phyloP scores from a whole-genome alignment of 2,113 vertebrate genomes.

The Tor tambroides region DNA sequence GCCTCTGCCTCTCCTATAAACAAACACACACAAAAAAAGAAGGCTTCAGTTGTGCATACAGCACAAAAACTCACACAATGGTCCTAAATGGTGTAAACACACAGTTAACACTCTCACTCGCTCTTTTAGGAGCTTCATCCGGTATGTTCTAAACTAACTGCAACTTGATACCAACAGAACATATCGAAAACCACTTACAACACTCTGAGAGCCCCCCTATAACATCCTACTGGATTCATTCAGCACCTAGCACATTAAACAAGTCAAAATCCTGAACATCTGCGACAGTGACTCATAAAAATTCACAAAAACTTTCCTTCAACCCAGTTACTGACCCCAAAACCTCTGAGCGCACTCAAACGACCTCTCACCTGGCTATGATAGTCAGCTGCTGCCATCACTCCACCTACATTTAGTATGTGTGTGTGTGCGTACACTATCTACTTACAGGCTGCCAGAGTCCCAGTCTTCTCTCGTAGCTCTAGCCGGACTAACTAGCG shows the following conservation, averaged over 20 bases:
- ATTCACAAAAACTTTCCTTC: background rate
- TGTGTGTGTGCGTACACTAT: background rate
- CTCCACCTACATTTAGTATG: constrained; percentile 17
- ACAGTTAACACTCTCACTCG: background rate
- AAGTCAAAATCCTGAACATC: background rate
- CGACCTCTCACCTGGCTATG: constrained; percentile 53
- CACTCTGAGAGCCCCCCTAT: background rate
- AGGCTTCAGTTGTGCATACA: background rate
- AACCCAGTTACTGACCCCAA: constrained; percentile 29
- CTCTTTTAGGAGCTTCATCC: background rate
- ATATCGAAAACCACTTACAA: constrained; percentile 34
- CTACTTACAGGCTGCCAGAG: constrained; percentile 26
- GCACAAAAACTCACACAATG: background rate
- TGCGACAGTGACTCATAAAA: background rate
- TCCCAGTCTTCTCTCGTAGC: constrained; percentile 3
- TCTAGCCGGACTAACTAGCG: constrained; percentile 32
- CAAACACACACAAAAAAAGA: constrained; percentile 32
- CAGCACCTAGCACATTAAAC: background rate
- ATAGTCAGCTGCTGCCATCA: constrained; percentile 58
- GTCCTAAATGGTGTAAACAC: constrained; percentile 6
- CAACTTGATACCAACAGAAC: constrained; percentile 64
- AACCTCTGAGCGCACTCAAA: constrained; percentile 34
- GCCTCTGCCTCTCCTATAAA: constrained; percentile 89
- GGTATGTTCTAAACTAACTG: constrained; percentile 50
- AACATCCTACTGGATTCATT: background rate